Evolutionary conservation across 2,797 vertebrate species (phyloP), one percentile per base, ranked within the genome.

Genomic region (Chromobotia macracanthus): DNA sequence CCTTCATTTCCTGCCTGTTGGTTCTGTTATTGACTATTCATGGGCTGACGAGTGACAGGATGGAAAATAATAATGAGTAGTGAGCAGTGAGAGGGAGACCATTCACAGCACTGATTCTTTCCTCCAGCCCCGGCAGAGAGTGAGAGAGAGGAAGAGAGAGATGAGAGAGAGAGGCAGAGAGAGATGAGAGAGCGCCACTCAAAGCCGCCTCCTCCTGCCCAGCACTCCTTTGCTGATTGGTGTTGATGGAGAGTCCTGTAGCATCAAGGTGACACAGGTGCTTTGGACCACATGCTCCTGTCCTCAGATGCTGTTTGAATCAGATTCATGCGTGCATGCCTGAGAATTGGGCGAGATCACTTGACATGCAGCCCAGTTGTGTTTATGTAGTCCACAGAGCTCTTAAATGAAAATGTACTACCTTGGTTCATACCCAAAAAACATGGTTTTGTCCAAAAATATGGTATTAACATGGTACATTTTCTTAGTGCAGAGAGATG

Each of bases 21-120:
- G 76, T 84, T 86, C 9, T 82, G 80, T 79, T 86, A 84, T 84
- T 84, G 82, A 86, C 78, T 85, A 88, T 82, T 89, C 88, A 87
- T 85, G 73, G 76, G 83, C 77, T 82, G 65, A 38, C 2, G 31
- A 88, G 79, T 72, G 81, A 78, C 84, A 50, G 85, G 83, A 79
- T 74, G 68, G 79, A 80, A 84, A 82, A 84, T 83, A 70, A 89
- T 85, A 75, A 85, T 72, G 64, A 84, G 0, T 35, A 79, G 72
- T 72, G 68, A 72, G 51, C 83, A 71, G 28, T 28, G 65, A 75
- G n/a, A 18, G 56, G 74, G 73, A 85, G 88, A 61, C 75, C 72
- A 80, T 80, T 56, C 75, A 77, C 50, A 35, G 58, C 82, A 82
- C 74, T 82, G 79, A 87, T 79, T 84, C 83, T 61, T 80, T 86